phyloP scores from a whole-genome alignment of 2,888 invertebrate species.

The Eupithecia centaureata region DNA sequence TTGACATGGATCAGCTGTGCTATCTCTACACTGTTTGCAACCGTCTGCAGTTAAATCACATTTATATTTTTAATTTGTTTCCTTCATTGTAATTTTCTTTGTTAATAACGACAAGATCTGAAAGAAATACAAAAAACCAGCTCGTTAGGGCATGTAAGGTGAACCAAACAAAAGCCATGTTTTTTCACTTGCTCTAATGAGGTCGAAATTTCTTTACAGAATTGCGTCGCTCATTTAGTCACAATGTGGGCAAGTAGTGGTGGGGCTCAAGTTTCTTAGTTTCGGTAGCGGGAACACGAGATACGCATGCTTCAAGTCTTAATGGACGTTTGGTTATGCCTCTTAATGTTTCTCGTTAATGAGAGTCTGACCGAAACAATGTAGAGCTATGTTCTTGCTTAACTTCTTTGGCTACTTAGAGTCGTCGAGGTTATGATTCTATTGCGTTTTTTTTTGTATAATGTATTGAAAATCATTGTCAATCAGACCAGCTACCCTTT shows the following conservation, averaged over 20 bases:
- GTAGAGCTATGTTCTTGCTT: background rate
- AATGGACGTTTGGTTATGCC: constrained; percentile 72
- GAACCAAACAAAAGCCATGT: background rate
- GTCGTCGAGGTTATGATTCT: no score
- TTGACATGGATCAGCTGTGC: no score
- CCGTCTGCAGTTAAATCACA: no score
- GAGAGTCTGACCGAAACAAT: constrained; percentile 10
- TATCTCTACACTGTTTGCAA: no score
- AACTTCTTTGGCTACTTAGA: background rate
- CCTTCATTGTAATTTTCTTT: no score
- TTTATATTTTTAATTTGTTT: no score
- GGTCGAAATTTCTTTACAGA: constrained; percentile 37
- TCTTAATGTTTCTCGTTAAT: constrained; percentile 49
- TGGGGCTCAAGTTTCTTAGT: constrained; percentile 21
- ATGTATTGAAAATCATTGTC: no score
- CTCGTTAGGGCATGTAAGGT: background rate
- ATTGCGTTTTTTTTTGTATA: no score
- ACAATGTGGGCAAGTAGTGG: constrained; percentile 39
- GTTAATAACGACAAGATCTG: no score
- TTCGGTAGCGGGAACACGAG: constrained; percentile 75
- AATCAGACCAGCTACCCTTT: no score
- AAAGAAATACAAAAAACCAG: background rate
- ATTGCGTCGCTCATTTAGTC: constrained; percentile 53
- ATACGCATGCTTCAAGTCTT: constrained; percentile 66
- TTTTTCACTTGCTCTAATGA: constrained; percentile 19